phyloP scores from a whole-genome alignment of 2,113 vertebrate species.

The Larimichthys polyactis region DNA sequence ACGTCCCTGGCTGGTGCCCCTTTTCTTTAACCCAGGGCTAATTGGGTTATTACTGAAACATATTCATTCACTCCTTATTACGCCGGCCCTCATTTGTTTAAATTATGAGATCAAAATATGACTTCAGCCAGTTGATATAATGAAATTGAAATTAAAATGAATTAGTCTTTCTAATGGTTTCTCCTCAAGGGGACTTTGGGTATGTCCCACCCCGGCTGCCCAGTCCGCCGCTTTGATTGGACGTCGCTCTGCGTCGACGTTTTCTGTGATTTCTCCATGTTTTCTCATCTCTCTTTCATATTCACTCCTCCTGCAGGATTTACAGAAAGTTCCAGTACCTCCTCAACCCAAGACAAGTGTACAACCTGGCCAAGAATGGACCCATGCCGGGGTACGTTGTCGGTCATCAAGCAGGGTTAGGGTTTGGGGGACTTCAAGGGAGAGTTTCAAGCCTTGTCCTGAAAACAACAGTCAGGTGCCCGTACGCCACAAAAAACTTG shows the following conservation, averaged over 20 bases:
- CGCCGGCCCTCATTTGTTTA: conserved; percentile 80
- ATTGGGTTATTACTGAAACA: conserved; percentile 87
- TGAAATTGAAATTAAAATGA: conserved; percentile 86
- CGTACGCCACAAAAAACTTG: neutral
- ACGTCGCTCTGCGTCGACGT: neutral
- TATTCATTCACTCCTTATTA: conserved; percentile 84
- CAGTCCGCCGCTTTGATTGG: conserved; percentile 53
- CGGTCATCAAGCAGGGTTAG: too few species aligned
- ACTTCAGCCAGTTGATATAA: conserved; percentile 86
- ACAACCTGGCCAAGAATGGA: conserved; percentile 92
- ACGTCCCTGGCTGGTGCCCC: conserved; percentile 52
- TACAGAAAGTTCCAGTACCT: conserved; percentile 96
- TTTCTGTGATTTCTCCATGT: neutral
- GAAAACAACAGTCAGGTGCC: neutral
- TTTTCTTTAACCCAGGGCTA: conserved; percentile 78
- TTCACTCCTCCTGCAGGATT: conserved; percentile 85
- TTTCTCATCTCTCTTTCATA: conserved; percentile 30
- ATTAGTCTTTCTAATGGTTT: conserved; percentile 87
- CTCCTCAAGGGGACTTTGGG: conserved; percentile 73
- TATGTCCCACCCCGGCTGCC: conserved; percentile 65
- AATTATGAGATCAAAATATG: conserved; percentile 87
- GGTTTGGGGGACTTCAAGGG: too few species aligned
- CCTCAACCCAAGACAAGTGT: conserved; percentile 95
- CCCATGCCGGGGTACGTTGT: conserved; percentile 91
- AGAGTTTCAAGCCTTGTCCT: neutral